Evolutionary conservation across 2,113 vertebrate genomes (phyloP), one percentile per base, ranked within the genome.

Genomic region (Lagopus muta): DNA sequence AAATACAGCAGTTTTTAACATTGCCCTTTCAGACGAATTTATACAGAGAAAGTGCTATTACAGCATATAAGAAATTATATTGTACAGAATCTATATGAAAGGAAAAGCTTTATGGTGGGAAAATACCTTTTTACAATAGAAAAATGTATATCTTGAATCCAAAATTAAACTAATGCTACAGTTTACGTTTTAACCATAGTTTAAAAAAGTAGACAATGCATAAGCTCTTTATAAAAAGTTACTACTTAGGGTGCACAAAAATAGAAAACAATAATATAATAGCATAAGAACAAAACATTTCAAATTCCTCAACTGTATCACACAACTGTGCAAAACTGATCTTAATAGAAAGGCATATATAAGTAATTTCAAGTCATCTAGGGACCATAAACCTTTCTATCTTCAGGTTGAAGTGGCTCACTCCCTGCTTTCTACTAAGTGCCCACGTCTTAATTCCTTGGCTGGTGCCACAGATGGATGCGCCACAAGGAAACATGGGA

Each of bases 1-100:
- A 79, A 71, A 87, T 78, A n/a, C 4, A 88, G 69, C 45, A 54
- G 85, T 67, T 89, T 91, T 80, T 73, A 85, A 79, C 45, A 48
- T 13, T 28, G 76, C 40, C 58, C 84, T 89, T 94, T 73, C 45
- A 45, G 82, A 75, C 22, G 0, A 70, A 86, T 87, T 89, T 73
- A 66, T 14, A 76, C 58, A 47, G 62, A 65, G 78, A 60, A 75
- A 24, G 50, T 22, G 4, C 19, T 50, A 12, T 8, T 55, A 27
- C 5, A 47, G 36, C 36, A 47, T 76, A 61, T 76, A 77, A 70
- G 65, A 67, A 76, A 54, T 94, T 82, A 25, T 30, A 36, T 36
- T 40, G 62, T 75, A 14, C 28, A 50, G 42, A 36, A 89, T 62
- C 30, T n/a, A 8, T 52, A 43, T 2, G 48, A 69, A 91, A 93